Percentiles rank a stretch among this genome's conserved stretches.
Conservation (phyloP, 1,140 invertebrate genomes). For the Bradynema listronoti region DNA sequence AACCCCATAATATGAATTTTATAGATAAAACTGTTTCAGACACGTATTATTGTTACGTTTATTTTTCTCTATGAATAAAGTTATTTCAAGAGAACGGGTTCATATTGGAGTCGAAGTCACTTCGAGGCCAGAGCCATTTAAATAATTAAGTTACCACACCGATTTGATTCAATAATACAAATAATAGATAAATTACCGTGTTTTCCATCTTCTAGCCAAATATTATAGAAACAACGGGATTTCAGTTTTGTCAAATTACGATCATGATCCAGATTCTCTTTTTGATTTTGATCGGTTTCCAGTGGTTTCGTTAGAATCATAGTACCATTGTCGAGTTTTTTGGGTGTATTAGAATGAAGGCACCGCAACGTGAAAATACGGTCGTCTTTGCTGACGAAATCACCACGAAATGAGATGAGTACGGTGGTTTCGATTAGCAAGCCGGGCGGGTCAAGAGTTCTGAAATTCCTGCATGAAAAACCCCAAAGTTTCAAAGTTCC, state of each 20-base stretch:
- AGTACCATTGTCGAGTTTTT: slow-evolving; percentile 23
- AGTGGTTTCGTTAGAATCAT: neutral
- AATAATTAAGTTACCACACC: too few relatives aligned
- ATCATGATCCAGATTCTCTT: neutral
- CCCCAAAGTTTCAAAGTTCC: neutral
- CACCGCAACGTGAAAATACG: slow-evolving; percentile 32
- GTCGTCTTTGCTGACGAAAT: slow-evolving; percentile 37
- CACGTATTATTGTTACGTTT: too few relatives aligned
- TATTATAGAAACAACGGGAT: slow-evolving; percentile 19
- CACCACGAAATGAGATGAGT: slow-evolving; percentile 34
- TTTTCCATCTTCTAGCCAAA: slow-evolving; percentile 5
- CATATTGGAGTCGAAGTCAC: too few relatives aligned
- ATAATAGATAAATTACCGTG: neutral
- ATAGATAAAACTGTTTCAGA: neutral
- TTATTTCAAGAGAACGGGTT: too few relatives aligned
- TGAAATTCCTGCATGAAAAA: slow-evolving; percentile 3
- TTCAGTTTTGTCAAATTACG: neutral
- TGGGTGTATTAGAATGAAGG: slow-evolving; percentile 23
- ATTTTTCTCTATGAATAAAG: too few relatives aligned
- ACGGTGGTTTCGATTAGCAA: slow-evolving; percentile 37
- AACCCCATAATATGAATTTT: neutral
- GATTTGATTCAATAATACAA: too few relatives aligned
- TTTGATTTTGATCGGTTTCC: neutral
- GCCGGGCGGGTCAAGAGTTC: slow-evolving; percentile 32
- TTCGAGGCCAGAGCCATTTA: too few relatives aligned